Percentiles rank a stretch among this genome's conserved stretches.
These are phyloP conservation scores for Labeo catla DNA, from an alignment of 2,113 vertebrate genomes.

Conservation along the genomic window DNA sequence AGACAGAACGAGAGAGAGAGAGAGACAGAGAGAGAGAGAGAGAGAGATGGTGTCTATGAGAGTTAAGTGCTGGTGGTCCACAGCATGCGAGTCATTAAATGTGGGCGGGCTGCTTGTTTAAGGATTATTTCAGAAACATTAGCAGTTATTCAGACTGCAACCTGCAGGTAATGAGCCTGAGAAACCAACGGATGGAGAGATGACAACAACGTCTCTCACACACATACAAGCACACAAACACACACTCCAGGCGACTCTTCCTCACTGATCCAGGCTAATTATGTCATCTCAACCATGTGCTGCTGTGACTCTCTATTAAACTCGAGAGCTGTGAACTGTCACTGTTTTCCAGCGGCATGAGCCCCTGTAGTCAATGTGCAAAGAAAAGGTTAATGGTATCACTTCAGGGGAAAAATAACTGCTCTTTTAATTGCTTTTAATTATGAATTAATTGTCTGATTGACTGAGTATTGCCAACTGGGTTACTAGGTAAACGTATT, in stretches of 20 bases:
- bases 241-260: background rate
- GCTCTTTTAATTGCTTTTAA: background rate
- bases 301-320: background rate
- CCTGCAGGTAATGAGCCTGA: constrained; percentile 48
- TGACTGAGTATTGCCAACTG: background rate
- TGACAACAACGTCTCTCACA: background rate
- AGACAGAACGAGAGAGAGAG: no score
- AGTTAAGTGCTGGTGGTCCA: background rate
- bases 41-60: background rate
- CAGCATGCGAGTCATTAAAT: background rate
- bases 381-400: background rate
- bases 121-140: constrained; percentile 45
- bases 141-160: constrained; percentile 21
- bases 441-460: background rate
- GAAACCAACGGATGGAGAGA: constrained; percentile 6
- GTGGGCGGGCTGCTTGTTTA: constrained; percentile 23
- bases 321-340: background rate
- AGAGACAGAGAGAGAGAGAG: background rate
- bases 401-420: background rate
- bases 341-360: background rate
- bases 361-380: background rate
- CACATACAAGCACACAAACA: background rate
- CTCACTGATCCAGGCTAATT: constrained; percentile 8
- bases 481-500: background rate
- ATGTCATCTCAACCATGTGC: background rate